phyloP scores from a whole-genome alignment of 2,797 vertebrate genomes.

The Pseudochirops corinnae region DNA sequence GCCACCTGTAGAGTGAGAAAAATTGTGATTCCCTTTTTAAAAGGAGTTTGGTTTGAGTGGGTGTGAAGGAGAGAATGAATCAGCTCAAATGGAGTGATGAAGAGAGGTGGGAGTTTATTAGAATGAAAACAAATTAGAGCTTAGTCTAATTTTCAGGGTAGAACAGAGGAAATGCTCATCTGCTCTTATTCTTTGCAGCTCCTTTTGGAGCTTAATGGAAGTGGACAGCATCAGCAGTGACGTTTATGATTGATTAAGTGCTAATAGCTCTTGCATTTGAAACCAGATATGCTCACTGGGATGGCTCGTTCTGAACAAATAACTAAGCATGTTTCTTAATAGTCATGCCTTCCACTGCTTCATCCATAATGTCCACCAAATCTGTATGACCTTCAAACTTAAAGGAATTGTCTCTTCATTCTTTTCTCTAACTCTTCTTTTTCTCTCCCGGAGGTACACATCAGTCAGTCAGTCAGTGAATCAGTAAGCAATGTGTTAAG shows the following conservation, averaged over 20 bases:
- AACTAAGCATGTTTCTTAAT: background rate
- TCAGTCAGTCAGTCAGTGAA: background rate
- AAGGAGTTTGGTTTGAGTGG: background rate
- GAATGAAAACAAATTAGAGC: background rate
- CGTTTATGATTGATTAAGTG: background rate
- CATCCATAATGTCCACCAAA: background rate
- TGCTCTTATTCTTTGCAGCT: background rate
- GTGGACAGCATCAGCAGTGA: background rate
- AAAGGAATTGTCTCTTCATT: background rate
- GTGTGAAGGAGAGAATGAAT: conserved; percentile 13
- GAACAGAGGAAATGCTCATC: background rate
- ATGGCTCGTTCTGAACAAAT: background rate
- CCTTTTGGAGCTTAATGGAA: background rate
- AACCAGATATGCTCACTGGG: background rate
- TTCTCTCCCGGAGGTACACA: background rate
- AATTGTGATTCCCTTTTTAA: conserved; percentile 31
- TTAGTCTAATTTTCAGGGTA: background rate
- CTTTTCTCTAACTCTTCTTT: background rate
- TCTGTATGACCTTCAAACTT: background rate
- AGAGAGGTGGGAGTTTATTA: conserved; percentile 45
- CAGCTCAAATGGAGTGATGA: background rate
- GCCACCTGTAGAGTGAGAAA: background rate
- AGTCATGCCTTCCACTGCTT: background rate
- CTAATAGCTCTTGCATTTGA: background rate
- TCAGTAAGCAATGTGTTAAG: background rate